Evolutionary conservation across 2,797 vertebrate genomes (phyloP).

Genomic region (Gobionotothen gibberifrons): DNA sequence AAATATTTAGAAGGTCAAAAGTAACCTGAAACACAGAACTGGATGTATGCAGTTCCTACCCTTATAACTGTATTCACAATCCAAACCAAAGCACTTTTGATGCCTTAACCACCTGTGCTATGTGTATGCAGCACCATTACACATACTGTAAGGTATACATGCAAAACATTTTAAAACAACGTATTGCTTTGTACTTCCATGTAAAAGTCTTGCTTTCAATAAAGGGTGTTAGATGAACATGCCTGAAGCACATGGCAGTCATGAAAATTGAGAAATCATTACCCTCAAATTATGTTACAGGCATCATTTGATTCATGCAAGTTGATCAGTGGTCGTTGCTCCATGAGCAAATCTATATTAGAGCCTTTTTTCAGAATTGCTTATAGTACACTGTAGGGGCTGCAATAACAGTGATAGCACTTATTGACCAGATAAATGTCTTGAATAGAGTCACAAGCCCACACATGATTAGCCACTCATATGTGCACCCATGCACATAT

Average conservation of each 20-base stretch:
- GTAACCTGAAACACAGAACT: background rate
- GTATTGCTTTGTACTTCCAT: background rate
- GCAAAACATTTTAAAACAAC: background rate
- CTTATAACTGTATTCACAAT: no score
- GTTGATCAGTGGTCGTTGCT: constrained; percentile 40
- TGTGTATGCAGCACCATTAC: background rate
- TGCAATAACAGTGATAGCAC: constrained; percentile 61
- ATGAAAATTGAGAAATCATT: constrained; percentile 6
- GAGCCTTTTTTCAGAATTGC: constrained; percentile 49
- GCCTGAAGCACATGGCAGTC: constrained; percentile 2
- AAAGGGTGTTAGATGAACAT: background rate
- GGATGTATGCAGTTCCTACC: background rate
- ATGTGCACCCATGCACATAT: constrained; percentile 72
- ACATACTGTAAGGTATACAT: background rate
- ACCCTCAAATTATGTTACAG: constrained; percentile 22
- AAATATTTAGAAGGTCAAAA: background rate
- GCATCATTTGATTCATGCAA: constrained; percentile 34
- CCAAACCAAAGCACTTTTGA: background rate
- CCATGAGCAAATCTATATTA: constrained; percentile 55
- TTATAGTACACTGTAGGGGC: constrained; percentile 48
- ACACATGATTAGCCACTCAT: constrained; percentile 76
- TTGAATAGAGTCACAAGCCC: constrained; percentile 67
- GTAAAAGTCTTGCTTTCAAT: background rate
- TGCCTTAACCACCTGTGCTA: background rate
- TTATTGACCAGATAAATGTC: constrained; percentile 80